Conservation (phyloP, 2,113 vertebrate genomes). For the Entomyzon cyanotis region DNA sequence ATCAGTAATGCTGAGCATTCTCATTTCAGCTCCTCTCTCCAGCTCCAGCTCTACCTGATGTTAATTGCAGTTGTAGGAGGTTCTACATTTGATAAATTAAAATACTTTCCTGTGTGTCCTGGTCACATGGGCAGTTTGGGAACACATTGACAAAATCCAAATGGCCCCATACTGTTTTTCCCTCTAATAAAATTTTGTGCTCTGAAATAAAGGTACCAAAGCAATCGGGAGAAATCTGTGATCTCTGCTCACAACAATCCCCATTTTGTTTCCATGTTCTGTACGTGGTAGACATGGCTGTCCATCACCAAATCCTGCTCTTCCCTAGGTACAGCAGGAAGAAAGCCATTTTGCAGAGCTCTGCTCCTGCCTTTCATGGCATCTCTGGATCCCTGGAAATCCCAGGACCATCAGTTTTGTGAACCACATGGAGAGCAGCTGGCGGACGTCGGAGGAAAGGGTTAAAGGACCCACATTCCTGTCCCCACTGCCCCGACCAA, state of each 20-base stretch:
- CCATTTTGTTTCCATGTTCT: neutral
- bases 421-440: neutral
- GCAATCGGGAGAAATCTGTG: neutral
- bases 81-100: neutral
- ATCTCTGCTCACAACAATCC: neutral
- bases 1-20: rapidly evolving
- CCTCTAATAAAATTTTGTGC: neutral
- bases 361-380: neutral
- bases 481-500: constrained; percentile 21
- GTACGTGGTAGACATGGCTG: rapidly evolving
- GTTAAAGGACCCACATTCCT: constrained; percentile 66
- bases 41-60: neutral
- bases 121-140: neutral
- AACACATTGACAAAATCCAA: neutral
- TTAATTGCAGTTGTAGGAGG: neutral
- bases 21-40: neutral
- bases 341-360: neutral
- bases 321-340: neutral
- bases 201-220: neutral
- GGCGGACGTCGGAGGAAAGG: neutral
- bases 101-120: neutral
- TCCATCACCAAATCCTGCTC: neutral
- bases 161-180: neutral
- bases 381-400: neutral
- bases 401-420: neutral